Conservation (phyloP, 2,797 vertebrate species). For the Epinephelus malabaricus region DNA sequence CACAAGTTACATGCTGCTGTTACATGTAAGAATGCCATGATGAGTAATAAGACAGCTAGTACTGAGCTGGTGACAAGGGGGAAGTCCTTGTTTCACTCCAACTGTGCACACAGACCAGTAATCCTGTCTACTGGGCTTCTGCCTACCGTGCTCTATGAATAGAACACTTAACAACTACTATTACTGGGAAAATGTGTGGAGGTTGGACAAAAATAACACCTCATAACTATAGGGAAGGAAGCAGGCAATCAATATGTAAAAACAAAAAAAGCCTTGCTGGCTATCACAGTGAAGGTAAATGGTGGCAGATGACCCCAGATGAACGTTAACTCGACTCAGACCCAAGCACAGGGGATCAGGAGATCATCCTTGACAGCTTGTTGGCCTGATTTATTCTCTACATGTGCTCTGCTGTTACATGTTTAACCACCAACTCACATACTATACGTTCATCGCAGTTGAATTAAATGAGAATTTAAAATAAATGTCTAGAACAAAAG, state of each 20-base stretch:
- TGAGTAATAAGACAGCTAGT: not conserved
- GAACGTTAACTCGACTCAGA: conserved; percentile 36
- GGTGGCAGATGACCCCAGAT: conserved; percentile 30
- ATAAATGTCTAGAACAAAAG: not conserved
- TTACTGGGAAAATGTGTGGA: conserved; percentile 11
- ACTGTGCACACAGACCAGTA: conserved; percentile 68
- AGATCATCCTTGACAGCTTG: conserved; percentile 71
- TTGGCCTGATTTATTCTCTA: conserved; percentile 31
- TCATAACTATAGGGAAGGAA: not conserved
- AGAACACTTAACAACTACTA: conserved; percentile 44
- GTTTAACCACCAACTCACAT: not conserved
- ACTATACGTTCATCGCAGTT: not conserved
- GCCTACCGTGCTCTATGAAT: conserved; percentile 68
- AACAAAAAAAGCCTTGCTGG: not conserved
- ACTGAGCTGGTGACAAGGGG: conserved; percentile 36
- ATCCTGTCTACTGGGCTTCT: conserved; percentile 74
- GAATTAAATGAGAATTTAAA: not conserved
- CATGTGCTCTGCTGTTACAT: conserved; percentile 20
- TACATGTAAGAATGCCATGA: conserved; percentile 10
- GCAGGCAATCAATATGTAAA: not conserved
- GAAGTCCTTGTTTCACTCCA: conserved; percentile 56
- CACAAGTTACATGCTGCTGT: not conserved
- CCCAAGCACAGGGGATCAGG: conserved; percentile 71
- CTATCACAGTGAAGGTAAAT: conserved; percentile 5
- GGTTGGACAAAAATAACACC: conserved; percentile 14